These are phyloP conservation scores for Adelognathus sp. DNA, from an alignment of 2,888 invertebrate species.

Conservation along the genomic window DNA sequence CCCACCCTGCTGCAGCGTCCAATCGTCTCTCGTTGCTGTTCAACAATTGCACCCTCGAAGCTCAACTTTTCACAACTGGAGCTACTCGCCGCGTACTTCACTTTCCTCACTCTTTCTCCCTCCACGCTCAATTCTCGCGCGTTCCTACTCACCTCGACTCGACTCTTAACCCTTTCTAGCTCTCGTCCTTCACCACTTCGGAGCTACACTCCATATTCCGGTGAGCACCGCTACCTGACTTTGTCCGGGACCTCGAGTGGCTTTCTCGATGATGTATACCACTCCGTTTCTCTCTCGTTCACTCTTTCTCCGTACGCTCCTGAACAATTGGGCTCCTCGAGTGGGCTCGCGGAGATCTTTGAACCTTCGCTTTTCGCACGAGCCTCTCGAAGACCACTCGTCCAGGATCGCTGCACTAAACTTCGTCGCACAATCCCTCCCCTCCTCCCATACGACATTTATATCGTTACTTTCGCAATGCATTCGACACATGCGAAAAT, in stretches of 20 bases:
- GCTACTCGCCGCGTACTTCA: conserved; percentile 2
- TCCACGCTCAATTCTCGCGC: background rate
- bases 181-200: background rate
- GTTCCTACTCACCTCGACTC: background rate
- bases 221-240: conserved; percentile 34
- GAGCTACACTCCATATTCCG: conserved; percentile 35
- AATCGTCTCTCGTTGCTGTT: conserved; percentile 4
- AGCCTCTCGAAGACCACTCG: conserved; percentile 35
- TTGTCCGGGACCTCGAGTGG: conserved; percentile 43
- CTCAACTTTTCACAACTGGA: background rate
- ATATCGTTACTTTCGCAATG: conserved; percentile 2
- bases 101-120: background rate
- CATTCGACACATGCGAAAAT: background rate
- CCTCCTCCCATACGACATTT: background rate
- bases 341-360: conserved; percentile 26
- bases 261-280: conserved; percentile 44
- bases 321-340: conserved; percentile 11
- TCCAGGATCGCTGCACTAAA: conserved; percentile 15
- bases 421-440: background rate
- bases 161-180: background rate
- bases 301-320: background rate
- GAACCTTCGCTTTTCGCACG: conserved; percentile 22
- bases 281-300: background rate
- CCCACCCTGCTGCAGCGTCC: background rate
- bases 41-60: conserved; percentile 5